Percentiles rank a stretch among this genome's conserved stretches.
Conservation (phyloP, 2,888 invertebrate genomes). For the Diloba caeruleocephala region DNA sequence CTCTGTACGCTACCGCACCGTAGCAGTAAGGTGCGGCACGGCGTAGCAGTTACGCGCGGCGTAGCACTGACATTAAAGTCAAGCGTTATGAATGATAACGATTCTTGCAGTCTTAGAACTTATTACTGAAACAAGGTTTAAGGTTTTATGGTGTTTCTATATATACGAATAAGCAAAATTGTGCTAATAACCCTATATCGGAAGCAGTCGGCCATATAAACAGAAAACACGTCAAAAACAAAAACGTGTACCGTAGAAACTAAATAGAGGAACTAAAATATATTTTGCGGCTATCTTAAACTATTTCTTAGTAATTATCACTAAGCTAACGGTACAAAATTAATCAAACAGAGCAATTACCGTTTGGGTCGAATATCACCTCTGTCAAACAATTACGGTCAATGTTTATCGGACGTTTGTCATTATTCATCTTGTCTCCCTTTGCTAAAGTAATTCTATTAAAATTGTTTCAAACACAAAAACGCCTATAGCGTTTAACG, state of each 20-base stretch:
- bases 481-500: slow-evolving; percentile 40
- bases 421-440: slow-evolving; percentile 72
- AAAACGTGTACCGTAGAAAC: background rate
- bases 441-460: slow-evolving; percentile 53
- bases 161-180: too few species aligned
- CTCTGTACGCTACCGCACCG: too few species aligned
- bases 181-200: too few species aligned
- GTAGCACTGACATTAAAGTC: too few species aligned
- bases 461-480: slow-evolving; percentile 54
- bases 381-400: slow-evolving; percentile 77
- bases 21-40: too few species aligned
- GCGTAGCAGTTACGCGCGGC: too few species aligned
- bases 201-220: too few species aligned
- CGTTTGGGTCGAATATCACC: slow-evolving; percentile 66
- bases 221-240: too few species aligned
- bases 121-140: too few species aligned
- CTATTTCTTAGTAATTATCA: slow-evolving; percentile 42
- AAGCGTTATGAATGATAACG: too few species aligned
- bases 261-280: background rate
- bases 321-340: slow-evolving; percentile 57
- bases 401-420: slow-evolving; percentile 66
- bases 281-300: slow-evolving; percentile 21
- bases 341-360: slow-evolving; percentile 63
- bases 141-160: too few species aligned
- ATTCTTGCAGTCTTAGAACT: too few species aligned